Evolutionary conservation across 2,888 invertebrate species (phyloP).

Genomic region (Acrobeloides nanus): DNA sequence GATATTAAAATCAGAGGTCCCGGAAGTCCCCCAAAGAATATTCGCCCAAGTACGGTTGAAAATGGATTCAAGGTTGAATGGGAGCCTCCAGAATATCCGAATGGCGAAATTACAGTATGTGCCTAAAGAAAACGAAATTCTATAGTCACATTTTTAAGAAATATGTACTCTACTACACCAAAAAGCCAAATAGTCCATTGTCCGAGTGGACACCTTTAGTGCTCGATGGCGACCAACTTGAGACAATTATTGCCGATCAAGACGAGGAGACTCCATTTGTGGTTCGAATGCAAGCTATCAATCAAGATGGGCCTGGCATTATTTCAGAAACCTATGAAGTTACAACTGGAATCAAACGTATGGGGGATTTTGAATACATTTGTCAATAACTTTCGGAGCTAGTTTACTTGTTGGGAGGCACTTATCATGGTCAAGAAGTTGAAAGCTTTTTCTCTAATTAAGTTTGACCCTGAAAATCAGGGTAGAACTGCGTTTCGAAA

Average conservation of each 20-base stretch:
- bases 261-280: conserved; percentile 50
- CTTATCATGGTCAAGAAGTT: too few relatives aligned
- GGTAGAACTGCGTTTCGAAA: too few relatives aligned
- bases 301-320: conserved; percentile 50
- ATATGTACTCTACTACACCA: conserved; percentile 50
- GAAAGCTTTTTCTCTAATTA: too few relatives aligned
- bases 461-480: too few relatives aligned
- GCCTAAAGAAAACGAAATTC: not conserved
- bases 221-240: conserved; percentile 33
- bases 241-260: conserved; percentile 19
- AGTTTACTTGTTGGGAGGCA: too few relatives aligned
- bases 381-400: too few relatives aligned
- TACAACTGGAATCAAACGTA: conserved; percentile 50
- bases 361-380: too few relatives aligned
- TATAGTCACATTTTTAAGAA: conserved; percentile 24
- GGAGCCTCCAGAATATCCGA: conserved; percentile 43
- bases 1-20: conserved; percentile 48
- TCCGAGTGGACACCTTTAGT: conserved; percentile 40
- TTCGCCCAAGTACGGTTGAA: conserved; percentile 41
- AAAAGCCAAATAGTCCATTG: conserved; percentile 42
- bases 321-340: conserved; percentile 50
- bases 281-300: conserved; percentile 33
- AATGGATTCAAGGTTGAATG: conserved; percentile 50
- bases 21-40: conserved; percentile 33
- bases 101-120: conserved; percentile 38